Evolutionary conservation across 2,888 invertebrate species (phyloP), one percentile per base, ranked within the genome.

Genomic region (Dorcus parallelipipedus): DNA sequence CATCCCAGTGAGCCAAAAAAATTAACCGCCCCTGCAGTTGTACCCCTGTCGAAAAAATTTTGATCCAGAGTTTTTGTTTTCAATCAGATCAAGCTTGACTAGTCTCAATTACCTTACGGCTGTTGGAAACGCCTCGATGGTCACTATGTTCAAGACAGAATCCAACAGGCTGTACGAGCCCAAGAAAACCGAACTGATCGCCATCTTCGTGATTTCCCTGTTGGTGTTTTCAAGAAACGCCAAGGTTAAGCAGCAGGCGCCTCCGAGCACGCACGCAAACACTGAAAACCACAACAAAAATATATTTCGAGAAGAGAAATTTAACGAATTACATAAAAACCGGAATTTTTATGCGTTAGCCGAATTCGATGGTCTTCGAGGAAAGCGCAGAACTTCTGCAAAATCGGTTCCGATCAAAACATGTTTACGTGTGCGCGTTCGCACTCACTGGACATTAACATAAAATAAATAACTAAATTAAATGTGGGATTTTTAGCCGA

Each of bases 51-150:
- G 41, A 17, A n/a, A 54, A 10, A 20, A 20, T 20, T 20, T 20
- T 3, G 20, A 20, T 20, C 1, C 0, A 2, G 20, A 20, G 26
- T 26, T 26, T 26, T 2, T 26, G 1, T 33, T 33, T 33, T 33
- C 3, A 33, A 6, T 6, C 26, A 33, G 26, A 33, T 5, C 26
- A 33, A 6, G 26, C 7, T 5, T 33, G 26, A 33, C 4, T 5
- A 33, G 7, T 33, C 26, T 33, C 26, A 33, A 33, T 3, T 61
- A 68, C 69, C 69, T 67, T 45, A 67, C 23, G 17, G 66, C 66
- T 10, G 69, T 69, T 10, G 69, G 69, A 55, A 67, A 67, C 9
- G 59, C 54, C 60, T 69, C 69, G 8, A 66, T 59, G 14, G 63
- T 51, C 9, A 65, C 59, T 38, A 67, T 48, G 43, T 64, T 65